A percentile compares a stretch with the other conserved stretches of the same genome.
These are phyloP conservation scores for Dilophus febrilis DNA, from an alignment of 2,888 invertebrate species.

Conservation along the genomic window DNA sequence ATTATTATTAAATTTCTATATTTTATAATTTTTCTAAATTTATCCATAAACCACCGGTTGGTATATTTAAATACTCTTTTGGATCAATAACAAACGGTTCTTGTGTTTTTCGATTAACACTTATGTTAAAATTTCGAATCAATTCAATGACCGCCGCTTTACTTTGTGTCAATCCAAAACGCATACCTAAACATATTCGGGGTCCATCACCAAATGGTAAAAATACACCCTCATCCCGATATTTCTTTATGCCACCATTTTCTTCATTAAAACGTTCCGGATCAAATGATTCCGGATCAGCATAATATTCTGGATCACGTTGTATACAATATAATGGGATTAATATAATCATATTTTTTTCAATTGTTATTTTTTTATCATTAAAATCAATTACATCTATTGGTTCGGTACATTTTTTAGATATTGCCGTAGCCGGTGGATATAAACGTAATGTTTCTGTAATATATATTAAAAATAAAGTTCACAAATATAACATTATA, in stretches of 20 bases:
- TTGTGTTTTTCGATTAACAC: neutral
- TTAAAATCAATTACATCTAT: constrained; percentile 4
- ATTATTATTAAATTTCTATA: no score
- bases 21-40: neutral
- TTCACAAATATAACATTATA: no score
- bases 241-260: constrained; percentile 14
- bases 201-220: constrained; percentile 30
- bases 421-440: neutral
- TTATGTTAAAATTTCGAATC: constrained; percentile 2
- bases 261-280: constrained; percentile 33
- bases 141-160: constrained; percentile 3
- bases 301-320: constrained; percentile 30
- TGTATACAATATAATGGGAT: constrained; percentile 24
- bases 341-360: neutral
- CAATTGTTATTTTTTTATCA: constrained; percentile 3
- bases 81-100: constrained; percentile 2
- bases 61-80: neutral
- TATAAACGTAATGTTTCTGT: neutral
- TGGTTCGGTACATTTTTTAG: constrained; percentile 4
- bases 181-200: constrained; percentile 25
- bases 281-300: constrained; percentile 33
- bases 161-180: constrained; percentile 2
- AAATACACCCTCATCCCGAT: constrained; percentile 18
- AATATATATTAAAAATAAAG: no score
- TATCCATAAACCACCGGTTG: constrained; percentile 4